Base-by-base conservation (phyloP, 1,140 invertebrate species). In the Drosophila obscura region DNA sequence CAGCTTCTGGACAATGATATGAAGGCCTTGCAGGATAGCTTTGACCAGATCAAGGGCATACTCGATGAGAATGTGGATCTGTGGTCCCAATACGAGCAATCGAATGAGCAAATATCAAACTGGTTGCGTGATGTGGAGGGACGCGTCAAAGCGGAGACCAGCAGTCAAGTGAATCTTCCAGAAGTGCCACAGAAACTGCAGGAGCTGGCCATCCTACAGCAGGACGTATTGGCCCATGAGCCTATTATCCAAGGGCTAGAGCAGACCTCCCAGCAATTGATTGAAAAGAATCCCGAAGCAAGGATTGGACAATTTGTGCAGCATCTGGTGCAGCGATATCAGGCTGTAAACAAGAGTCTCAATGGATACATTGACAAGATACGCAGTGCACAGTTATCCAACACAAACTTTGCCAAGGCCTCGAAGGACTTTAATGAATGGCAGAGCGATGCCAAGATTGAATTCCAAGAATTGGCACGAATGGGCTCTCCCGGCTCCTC, bases 81-180 rank as follows among this genome's bases (percentile, higher is more conserved):
- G 5, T 97, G 97, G 96, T 94, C 96, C 66, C 94, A 95, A 61
- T 97, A 97, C 91, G 97, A 98, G 87, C 91, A 92, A 2, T 92
- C 94, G 15, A 95, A 95, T 53, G 97, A 98, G 77, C 94, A 94
- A 63, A 93, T 98, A 7, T 94, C 95, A 1, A 93, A 95, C 1
- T 98, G 96, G 96, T 90, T 99, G n/a, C 97, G 97, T 90, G 95
- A 96, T 52, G 95, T 95, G 67, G 97, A 99, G 93, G 95, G 94
- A 52, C 95, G 94, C 90, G 94, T 97, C 1, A 94, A 96, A 87
- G 92, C 93, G 43, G 96, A 97, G 90, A 95, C 95, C 9, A 94
- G 94, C 5, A 94, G 93, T 45, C 94, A 96, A 77, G 92, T 96
- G 66, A 93, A 96, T 84, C 83, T 97, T 4, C 92, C 94, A 16